Conservation (phyloP, 2,888 invertebrate species). For the Fragum sueziense region DNA sequence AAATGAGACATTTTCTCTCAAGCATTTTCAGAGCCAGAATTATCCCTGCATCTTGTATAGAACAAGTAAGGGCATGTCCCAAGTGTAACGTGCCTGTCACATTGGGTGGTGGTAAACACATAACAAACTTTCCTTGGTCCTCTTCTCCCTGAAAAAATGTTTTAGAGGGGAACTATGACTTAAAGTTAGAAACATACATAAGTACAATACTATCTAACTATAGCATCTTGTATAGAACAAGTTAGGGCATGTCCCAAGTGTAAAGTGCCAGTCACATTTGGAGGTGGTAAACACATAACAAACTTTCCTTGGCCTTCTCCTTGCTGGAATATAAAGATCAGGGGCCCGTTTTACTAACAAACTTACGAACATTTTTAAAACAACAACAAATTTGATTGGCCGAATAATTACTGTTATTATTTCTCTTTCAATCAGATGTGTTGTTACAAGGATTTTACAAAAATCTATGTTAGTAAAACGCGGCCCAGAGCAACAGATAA, state of each 20-base stretch:
- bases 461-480: too few relatives aligned
- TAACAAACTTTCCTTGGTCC: slow-evolving; percentile 70
- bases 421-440: too few relatives aligned
- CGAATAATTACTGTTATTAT: too few relatives aligned
- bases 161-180: too few relatives aligned
- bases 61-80: slow-evolving; percentile 83
- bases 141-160: background rate
- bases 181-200: too few relatives aligned
- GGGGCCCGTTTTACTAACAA: too few relatives aligned
- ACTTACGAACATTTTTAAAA: too few relatives aligned
- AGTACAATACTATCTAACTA: slow-evolving; percentile 83
- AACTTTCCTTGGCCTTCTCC: slow-evolving; percentile 61
- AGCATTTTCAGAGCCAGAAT: too few relatives aligned
- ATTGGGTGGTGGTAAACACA: slow-evolving; percentile 83
- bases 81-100: slow-evolving; percentile 82
- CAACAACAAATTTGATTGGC: too few relatives aligned
- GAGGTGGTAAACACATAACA: slow-evolving; percentile 82
- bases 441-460: too few relatives aligned
- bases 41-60: slow-evolving; percentile 84
- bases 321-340: slow-evolving; percentile 6
- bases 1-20: too few relatives aligned
- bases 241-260: slow-evolving; percentile 83
- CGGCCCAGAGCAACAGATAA: too few relatives aligned
- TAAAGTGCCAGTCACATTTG: slow-evolving; percentile 82
- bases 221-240: slow-evolving; percentile 82